A percentile compares a stretch with the other conserved stretches of the same genome.
These are phyloP conservation scores for Siphonodentalium dalli DNA, from an alignment of 2,888 invertebrate genomes.

Conservation along the genomic window DNA sequence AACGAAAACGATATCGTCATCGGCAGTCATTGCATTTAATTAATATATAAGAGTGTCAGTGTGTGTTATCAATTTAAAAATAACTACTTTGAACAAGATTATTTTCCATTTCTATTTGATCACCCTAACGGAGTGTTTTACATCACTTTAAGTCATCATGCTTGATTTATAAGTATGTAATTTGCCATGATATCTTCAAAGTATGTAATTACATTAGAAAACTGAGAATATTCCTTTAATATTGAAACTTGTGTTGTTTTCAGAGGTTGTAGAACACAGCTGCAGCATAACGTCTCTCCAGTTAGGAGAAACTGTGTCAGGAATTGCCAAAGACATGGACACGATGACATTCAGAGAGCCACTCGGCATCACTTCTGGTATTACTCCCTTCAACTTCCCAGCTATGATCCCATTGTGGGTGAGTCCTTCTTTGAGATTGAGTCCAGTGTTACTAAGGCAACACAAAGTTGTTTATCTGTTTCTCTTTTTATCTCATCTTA, in stretches of 20 bases:
- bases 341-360: conserved; percentile 90
- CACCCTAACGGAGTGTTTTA: too few species aligned
- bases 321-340: conserved; percentile 94
- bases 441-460: background rate
- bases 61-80: too few species aligned
- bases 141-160: too few species aligned
- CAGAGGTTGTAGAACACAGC: conserved; percentile 92
- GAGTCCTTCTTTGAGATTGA: conserved; percentile 28
- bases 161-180: too few species aligned
- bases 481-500: background rate
- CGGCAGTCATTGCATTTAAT: too few species aligned
- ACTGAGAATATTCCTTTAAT: too few species aligned
- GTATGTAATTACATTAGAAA: too few species aligned
- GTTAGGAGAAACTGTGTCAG: conserved; percentile 88
- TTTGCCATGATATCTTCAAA: too few species aligned
- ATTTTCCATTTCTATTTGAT: too few species aligned
- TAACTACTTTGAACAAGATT: too few species aligned
- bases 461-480: background rate
- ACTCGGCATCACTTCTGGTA: conserved; percentile 91
- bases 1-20: too few species aligned
- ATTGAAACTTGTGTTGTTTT: conserved; percentile 9
- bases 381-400: conserved; percentile 99
- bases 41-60: too few species aligned
- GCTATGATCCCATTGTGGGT: conserved; percentile 99
- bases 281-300: conserved; percentile 91